phyloP scores from a whole-genome alignment of 2,797 vertebrate genomes.

The Myiotriccus ornatus region DNA sequence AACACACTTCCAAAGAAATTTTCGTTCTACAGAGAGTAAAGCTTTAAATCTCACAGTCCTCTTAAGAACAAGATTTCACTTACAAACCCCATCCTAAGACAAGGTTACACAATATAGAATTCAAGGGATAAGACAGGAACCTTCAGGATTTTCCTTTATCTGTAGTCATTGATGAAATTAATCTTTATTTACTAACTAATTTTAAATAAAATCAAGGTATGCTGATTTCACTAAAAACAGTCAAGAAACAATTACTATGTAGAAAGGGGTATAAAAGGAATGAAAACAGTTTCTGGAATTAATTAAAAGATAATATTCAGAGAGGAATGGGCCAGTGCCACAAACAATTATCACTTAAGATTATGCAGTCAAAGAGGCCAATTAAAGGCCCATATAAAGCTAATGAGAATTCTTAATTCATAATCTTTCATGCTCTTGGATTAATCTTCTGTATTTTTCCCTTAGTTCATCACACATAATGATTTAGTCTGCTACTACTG shows the following conservation, averaged over 20 bases:
- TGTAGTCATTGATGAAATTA: not conserved
- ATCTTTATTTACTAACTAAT: slow-evolving; percentile 15
- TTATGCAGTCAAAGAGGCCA: slow-evolving; percentile 65
- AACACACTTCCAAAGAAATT: not conserved
- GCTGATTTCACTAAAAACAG: not conserved
- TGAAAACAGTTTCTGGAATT: slow-evolving; percentile 61
- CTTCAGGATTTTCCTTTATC: not conserved
- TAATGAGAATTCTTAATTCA: slow-evolving; percentile 73
- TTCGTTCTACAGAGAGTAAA: not conserved
- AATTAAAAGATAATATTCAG: slow-evolving; percentile 74
- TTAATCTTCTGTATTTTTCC: slow-evolving; percentile 27
- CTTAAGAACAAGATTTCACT: not conserved
- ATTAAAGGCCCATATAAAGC: slow-evolving; percentile 64
- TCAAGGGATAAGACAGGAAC: not conserved
- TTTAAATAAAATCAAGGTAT: slow-evolving; percentile 23
- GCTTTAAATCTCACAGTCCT: not conserved
- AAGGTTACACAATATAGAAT: not conserved
- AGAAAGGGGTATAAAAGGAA: slow-evolving; percentile 27
- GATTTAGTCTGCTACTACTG: not conserved
- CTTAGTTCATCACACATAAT: not conserved
- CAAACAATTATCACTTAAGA: slow-evolving; percentile 73
- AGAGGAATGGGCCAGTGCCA: slow-evolving; percentile 52
- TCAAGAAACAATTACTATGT: slow-evolving; percentile 24
- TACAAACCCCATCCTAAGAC: not conserved
- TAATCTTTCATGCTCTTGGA: slow-evolving; percentile 61